Percentiles rank a stretch among this genome's conserved stretches.
phyloP scores from a whole-genome alignment of 2,888 invertebrate genomes.

The Brachynemurus nebulosus region DNA sequence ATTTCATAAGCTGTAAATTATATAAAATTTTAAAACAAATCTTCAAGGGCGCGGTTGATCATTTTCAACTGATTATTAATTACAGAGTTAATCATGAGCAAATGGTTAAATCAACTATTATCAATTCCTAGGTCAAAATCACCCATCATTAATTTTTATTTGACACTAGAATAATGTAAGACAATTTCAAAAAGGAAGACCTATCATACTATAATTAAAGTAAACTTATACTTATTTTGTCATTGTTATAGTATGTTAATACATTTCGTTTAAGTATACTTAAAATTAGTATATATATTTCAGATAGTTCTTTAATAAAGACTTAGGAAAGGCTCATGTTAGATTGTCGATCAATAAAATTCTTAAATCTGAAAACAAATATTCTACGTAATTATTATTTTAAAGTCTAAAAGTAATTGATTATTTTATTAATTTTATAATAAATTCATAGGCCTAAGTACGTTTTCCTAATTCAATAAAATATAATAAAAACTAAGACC shows the following conservation, averaged over 20 bases:
- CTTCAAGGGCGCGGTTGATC: no score
- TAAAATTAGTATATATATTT: not conserved
- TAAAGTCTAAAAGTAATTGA: no score
- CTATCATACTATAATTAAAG: not conserved
- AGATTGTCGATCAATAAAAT: slow-evolving; percentile 6
- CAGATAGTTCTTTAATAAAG: not conserved
- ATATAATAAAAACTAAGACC: no score
- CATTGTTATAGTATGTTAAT: not conserved
- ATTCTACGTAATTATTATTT: not conserved
- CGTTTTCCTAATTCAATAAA: no score
- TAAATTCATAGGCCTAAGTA: no score
- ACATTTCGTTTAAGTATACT: not conserved
- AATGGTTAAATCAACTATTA: no score
- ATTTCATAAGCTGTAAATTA: no score
- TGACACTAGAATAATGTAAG: not conserved
- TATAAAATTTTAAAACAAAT: no score
- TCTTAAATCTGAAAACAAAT: not conserved
- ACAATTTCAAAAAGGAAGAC: slow-evolving; percentile 4
- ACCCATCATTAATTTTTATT: slow-evolving; percentile 1
- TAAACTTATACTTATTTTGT: not conserved
- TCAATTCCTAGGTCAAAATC: no score
- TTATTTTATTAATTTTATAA: no score
- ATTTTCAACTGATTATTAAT: no score
- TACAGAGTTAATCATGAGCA: no score
- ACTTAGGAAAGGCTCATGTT: slow-evolving; percentile 6